Evolutionary conservation across 1,140 invertebrate genomes (phyloP), one percentile per base, ranked within the genome.

Genomic region (Macrobrachium rosenbergii): DNA sequence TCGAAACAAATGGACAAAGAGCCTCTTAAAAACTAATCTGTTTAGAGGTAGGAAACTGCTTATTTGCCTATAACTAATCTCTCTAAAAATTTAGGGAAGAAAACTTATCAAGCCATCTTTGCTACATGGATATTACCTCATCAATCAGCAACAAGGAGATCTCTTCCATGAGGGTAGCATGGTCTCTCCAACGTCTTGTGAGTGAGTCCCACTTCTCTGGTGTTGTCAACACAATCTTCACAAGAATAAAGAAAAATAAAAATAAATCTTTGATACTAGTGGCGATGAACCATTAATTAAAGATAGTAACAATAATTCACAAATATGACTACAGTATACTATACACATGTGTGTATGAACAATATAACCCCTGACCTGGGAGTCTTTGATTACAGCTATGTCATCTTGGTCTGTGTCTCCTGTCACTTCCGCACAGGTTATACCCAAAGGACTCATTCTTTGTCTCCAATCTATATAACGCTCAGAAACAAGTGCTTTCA

Each of bases 201-300:
- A 96, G 90, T 83, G 94, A 94, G 91, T 97, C 96, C 95, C 95
- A 97, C 92, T 97, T 97, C 92, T 97, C 96, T 12, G 96, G 96
- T 7, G 96, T 97, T 17, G 96, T 96, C 88, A 96, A 93, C 89
- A 97, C 95, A 60, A 97, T 90, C 88, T 94, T 91, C 43, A 91
- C 91, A 67, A 92, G 73, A 43, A 92, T 89, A 5, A 94, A 86
- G 91, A 89, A 88, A 92, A 90, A 93, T 93, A 73, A 90, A 90
- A 89, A 89, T 89, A 11, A 59, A 82, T 92, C 91, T 64, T 94
- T 87, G 75, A 92, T 91, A 52, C 10, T 52, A 19, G 45, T 17
- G 19, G 23, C 60, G n/a, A 43, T 12, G 21, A 23, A n/a, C 12
- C 14, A 23, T 19, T 1, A n/a, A 1, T 10, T n/a, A 69, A 37